phyloP scores from a whole-genome alignment of 2,888 invertebrate genomes.

The Melanotus villosus region DNA sequence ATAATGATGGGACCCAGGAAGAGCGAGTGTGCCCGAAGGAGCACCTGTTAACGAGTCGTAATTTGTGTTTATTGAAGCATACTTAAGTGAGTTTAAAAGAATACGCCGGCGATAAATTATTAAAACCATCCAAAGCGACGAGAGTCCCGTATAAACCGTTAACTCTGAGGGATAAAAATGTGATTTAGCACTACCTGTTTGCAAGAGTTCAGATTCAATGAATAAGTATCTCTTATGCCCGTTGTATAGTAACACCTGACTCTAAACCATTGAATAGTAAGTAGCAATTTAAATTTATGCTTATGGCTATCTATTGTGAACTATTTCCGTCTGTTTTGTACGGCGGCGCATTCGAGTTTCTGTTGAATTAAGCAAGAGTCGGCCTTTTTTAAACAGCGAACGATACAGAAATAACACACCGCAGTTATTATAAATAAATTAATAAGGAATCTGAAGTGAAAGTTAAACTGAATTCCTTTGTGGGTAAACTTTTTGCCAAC shows the following conservation, averaged over 20 bases:
- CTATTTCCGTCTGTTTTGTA: conserved; percentile 21
- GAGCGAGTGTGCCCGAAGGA: too few relatives aligned
- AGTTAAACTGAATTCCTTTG: conserved; percentile 17
- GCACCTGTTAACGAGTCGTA: not conserved
- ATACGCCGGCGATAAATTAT: conserved; percentile 3
- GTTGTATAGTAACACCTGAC: conserved; percentile 38
- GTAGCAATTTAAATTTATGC: conserved; percentile 35
- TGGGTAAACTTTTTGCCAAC: not conserved
- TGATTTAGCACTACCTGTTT: conserved; percentile 25
- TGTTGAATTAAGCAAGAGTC: conserved; percentile 17
- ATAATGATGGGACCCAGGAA: too few relatives aligned
- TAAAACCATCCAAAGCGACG: not conserved
- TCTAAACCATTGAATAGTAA: conserved; percentile 26
- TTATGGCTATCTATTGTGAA: conserved; percentile 1
- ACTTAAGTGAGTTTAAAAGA: not conserved
- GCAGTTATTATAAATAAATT: conserved; percentile 17
- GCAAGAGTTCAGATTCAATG: conserved; percentile 24
- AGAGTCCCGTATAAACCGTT: conserved; percentile 3
- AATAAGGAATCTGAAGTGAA: conserved; percentile 25
- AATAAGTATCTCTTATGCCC: conserved; percentile 16
- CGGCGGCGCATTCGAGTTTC: not conserved
- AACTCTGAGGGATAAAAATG: conserved; percentile 15
- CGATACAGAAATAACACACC: conserved; percentile 3
- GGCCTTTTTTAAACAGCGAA: not conserved
- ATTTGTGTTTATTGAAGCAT: too few relatives aligned